Conservation (phyloP, 1,140 invertebrate genomes). For the Drosophila littoralis region DNA sequence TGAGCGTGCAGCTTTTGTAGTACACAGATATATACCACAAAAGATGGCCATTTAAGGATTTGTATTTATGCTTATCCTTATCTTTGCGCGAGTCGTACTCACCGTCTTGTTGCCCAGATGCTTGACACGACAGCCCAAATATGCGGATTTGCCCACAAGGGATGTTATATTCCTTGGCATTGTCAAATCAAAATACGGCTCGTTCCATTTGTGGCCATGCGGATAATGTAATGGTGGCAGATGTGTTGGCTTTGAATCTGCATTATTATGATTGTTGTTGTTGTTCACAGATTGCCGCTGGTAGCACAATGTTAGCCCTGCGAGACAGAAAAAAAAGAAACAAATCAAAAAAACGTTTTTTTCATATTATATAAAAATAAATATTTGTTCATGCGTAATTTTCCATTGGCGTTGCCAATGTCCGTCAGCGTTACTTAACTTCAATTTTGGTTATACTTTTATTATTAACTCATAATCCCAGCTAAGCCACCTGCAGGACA, state of each 20-base stretch:
- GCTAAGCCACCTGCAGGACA: slow-evolving; percentile 13
- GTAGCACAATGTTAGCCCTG: slow-evolving; percentile 81
- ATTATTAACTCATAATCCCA: slow-evolving; percentile 17
- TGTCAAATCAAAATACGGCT: slow-evolving; percentile 94
- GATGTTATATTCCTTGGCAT: slow-evolving; percentile 93
- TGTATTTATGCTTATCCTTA: slow-evolving; percentile 40
- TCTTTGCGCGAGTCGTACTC: slow-evolving; percentile 46
- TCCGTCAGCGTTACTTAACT: slow-evolving; percentile 6
- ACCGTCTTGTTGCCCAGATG: slow-evolving; percentile 95
- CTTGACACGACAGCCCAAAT: slow-evolving; percentile 93
- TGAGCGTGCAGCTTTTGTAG: slow-evolving; percentile 2
- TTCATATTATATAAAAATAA: slow-evolving; percentile 8
- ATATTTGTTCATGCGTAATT: slow-evolving; percentile 23
- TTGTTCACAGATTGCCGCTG: slow-evolving; percentile 77
- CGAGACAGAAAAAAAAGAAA: slow-evolving; percentile 31
- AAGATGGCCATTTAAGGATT: slow-evolving; percentile 40
- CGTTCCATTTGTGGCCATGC: slow-evolving; percentile 83
- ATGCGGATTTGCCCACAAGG: slow-evolving; percentile 93
- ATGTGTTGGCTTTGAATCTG: slow-evolving; percentile 80
- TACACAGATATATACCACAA: not conserved
- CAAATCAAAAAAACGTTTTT: not conserved
- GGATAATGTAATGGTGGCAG: slow-evolving; percentile 77
- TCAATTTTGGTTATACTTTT: not conserved
- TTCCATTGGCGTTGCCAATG: slow-evolving; percentile 19
- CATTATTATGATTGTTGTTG: slow-evolving; percentile 78